Conservation (phyloP, 2,797 vertebrate species). For the Semaprochilodus insignis region DNA sequence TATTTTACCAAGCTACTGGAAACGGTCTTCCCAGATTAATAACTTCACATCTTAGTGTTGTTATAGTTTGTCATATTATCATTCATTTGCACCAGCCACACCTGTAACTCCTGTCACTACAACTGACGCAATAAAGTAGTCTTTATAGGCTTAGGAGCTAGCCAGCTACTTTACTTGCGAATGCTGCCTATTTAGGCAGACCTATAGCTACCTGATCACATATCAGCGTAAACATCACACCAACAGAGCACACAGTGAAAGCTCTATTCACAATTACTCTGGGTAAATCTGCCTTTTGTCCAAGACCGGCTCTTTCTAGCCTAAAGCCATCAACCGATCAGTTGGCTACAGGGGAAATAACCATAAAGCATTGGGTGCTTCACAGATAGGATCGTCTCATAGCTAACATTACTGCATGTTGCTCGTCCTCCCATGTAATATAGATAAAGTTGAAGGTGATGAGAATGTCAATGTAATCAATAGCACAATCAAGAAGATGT, state of each 20-base stretch:
- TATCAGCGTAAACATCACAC: background rate
- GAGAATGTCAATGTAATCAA: conserved; percentile 6
- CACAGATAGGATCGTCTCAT: background rate
- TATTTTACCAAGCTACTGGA: too few species aligned
- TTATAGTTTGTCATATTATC: too few species aligned
- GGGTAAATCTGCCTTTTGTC: background rate
- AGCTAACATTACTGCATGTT: too few species aligned
- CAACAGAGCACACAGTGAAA: background rate
- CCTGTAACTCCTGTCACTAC: too few species aligned
- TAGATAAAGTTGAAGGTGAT: background rate
- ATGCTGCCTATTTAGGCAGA: too few species aligned
- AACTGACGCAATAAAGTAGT: too few species aligned
- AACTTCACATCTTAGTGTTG: too few species aligned
- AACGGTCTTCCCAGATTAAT: too few species aligned
- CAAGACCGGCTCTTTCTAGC: background rate
- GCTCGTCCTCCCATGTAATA: too few species aligned
- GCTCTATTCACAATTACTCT: background rate
- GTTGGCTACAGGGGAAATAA: background rate
- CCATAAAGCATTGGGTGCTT: background rate
- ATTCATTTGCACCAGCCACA: too few species aligned
- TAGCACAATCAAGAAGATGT: background rate
- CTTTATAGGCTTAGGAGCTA: too few species aligned
- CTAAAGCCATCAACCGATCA: background rate
- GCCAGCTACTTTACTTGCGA: too few species aligned
- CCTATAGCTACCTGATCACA: background rate